Conservation (phyloP, 2,113 vertebrate species). For the Phylloscopus trochiloides region DNA sequence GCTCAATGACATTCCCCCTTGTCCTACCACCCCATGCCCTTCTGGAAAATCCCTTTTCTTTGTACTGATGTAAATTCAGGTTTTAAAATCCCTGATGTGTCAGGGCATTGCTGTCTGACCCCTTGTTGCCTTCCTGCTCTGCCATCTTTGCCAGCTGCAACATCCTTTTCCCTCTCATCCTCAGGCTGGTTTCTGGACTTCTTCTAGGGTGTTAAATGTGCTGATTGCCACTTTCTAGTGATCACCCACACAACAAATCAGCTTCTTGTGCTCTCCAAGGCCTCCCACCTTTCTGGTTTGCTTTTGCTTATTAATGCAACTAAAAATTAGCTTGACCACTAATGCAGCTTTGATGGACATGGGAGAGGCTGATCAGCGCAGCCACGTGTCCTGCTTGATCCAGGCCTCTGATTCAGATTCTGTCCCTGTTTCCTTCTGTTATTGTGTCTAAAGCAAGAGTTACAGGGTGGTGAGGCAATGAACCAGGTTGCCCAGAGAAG, state of each 20-base stretch:
- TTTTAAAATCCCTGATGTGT: not conserved
- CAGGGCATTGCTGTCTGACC: not conserved
- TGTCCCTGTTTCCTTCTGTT: not conserved
- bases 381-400: fast-evolving
- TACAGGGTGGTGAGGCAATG: not conserved
- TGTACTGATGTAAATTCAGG: not conserved
- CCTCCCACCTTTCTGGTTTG: not conserved
- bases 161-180: not conserved
- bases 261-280: fast-evolving
- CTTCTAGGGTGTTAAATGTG: not conserved
- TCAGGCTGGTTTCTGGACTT: not conserved
- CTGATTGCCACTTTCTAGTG: not conserved
- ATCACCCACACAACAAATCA: not conserved
- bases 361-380: not conserved
- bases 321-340: not conserved
- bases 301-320: not conserved
- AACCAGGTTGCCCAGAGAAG: not conserved
- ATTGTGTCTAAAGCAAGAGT: fast-evolving
- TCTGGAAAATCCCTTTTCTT: not conserved
- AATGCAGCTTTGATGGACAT: not conserved
- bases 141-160: not conserved
- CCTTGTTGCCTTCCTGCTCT: not conserved
- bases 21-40: not conserved
- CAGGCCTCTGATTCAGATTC: not conserved
- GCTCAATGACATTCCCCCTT: not conserved